These are phyloP conservation scores for Coenonympha arcania DNA, from an alignment of 2,888 invertebrate species.

Conservation along the genomic window DNA sequence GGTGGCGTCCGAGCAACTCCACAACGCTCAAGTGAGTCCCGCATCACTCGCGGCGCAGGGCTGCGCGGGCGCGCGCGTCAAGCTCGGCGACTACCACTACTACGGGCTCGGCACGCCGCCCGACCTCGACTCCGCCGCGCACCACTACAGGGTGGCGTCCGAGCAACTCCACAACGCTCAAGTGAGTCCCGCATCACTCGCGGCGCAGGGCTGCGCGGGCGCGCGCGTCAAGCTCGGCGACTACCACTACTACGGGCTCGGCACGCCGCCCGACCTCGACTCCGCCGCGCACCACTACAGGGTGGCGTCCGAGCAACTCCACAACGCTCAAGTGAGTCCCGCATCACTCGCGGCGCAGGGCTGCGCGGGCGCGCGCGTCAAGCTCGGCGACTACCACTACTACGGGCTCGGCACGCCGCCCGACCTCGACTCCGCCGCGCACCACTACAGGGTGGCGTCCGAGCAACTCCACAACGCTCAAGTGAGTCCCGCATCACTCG, in stretches of 20 bases:
- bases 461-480: slow-evolving; percentile 97
- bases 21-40: slow-evolving; percentile 87
- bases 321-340: slow-evolving; percentile 87
- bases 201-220: slow-evolving; percentile 91
- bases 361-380: slow-evolving; percentile 90
- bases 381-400: slow-evolving; percentile 98
- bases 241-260: slow-evolving; percentile 97
- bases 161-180: slow-evolving; percentile 97
- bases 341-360: slow-evolving; percentile 98
- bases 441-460: slow-evolving; percentile 91
- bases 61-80: slow-evolving; percentile 90
- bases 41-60: slow-evolving; percentile 98
- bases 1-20: slow-evolving; percentile 93
- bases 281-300: slow-evolving; percentile 93
- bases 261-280: slow-evolving; percentile 91
- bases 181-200: no score
- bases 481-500: no score
- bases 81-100: slow-evolving; percentile 98
- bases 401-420: slow-evolving; percentile 93
- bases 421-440: slow-evolving; percentile 93
- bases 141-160: slow-evolving; percentile 91
- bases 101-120: slow-evolving; percentile 93
- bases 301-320: slow-evolving; percentile 93
- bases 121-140: slow-evolving; percentile 93
- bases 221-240: slow-evolving; percentile 97